Conservation (phyloP, 1,140 invertebrate genomes). For the Drosophila lacteicornis region DNA sequence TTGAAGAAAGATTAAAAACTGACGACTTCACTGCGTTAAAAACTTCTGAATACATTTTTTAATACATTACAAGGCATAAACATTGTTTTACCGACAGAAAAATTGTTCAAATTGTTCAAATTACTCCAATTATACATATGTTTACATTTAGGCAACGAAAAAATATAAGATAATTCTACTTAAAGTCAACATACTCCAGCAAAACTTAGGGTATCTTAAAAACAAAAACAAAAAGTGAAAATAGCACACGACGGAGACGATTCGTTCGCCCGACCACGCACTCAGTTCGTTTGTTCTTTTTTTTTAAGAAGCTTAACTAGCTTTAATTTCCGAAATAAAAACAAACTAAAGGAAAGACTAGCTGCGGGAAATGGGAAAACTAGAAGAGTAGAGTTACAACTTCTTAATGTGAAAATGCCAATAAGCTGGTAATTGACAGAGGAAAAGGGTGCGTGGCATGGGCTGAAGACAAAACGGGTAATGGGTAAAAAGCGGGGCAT, state of each 20-base stretch:
- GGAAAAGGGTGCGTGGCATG: background rate
- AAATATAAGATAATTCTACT: no score
- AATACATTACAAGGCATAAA: no score
- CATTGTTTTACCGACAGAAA: no score
- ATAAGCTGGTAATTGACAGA: constrained; percentile 26
- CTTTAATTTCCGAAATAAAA: background rate
- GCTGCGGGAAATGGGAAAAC: background rate
- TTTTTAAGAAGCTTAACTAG: background rate
- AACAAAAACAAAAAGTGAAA: background rate
- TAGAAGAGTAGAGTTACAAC: constrained; percentile 2
- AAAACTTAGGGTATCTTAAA: background rate
- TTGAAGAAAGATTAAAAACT: no score
- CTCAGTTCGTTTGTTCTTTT: constrained; percentile 7
- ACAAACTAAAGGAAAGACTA: background rate
- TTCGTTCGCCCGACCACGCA: constrained; percentile 4
- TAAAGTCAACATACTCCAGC: no score
- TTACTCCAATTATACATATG: no score
- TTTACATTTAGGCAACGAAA: no score
- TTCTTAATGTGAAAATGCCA: constrained; percentile 38
- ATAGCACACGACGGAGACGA: no score
- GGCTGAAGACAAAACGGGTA: constrained; percentile 1
- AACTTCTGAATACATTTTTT: no score
- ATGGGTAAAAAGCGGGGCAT: constrained; percentile 17
- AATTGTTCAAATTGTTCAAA: no score
- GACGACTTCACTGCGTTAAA: no score